phyloP scores from a whole-genome alignment of 2,797 vertebrate genomes.

The Gambusia yucatana region DNA sequence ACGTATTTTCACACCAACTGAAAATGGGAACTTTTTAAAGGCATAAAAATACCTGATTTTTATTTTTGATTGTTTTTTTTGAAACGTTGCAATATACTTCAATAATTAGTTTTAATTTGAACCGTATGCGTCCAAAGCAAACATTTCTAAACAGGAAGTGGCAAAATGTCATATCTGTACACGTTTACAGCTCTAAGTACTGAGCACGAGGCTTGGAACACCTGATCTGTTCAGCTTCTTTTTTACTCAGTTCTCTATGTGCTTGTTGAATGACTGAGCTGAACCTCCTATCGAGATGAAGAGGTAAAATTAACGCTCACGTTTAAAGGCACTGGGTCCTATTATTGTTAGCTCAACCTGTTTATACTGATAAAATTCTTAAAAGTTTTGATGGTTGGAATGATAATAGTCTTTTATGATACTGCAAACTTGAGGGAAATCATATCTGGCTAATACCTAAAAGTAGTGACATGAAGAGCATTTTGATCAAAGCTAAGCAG shows the following conservation, averaged over 20 bases:
- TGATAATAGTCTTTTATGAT: background rate
- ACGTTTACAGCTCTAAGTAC: background rate
- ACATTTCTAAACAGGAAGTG: background rate
- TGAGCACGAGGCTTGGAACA: background rate
- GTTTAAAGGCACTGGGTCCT: background rate
- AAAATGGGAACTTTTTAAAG: background rate
- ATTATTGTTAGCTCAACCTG: background rate
- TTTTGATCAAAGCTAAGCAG: slow-evolving; percentile 4
- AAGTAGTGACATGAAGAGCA: slow-evolving; percentile 2
- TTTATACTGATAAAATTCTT: background rate
- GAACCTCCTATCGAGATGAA: background rate
- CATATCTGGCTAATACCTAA: background rate
- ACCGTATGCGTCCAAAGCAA: background rate
- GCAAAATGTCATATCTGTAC: background rate
- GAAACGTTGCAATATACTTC: background rate
- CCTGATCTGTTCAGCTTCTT: background rate
- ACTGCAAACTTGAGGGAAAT: background rate
- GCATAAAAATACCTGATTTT: background rate
- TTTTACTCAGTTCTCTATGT: background rate
- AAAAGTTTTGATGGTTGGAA: background rate
- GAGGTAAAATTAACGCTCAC: background rate
- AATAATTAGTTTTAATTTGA: background rate
- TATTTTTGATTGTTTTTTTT: background rate
- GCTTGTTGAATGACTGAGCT: background rate
- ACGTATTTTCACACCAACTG: background rate